These are phyloP conservation scores for Donacobius atricapilla DNA, from an alignment of 2,113 vertebrate genomes.

Conservation along the genomic window DNA sequence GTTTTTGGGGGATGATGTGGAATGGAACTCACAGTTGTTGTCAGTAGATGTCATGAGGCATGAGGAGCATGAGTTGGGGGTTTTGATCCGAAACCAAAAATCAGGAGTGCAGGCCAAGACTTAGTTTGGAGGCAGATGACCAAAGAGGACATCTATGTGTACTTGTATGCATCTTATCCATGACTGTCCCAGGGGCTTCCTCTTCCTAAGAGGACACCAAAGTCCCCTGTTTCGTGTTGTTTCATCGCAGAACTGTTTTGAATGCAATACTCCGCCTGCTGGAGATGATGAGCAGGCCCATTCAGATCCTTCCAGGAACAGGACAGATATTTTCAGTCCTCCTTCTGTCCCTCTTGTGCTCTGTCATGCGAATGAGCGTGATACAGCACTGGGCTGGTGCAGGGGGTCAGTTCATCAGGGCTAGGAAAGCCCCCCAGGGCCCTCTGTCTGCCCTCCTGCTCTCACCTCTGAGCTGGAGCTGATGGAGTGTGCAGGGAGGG, in stretches of 20 bases:
- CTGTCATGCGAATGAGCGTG: background rate
- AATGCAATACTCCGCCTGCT: background rate
- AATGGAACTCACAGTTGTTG: background rate
- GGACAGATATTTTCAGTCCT: background rate
- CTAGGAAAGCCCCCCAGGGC: background rate
- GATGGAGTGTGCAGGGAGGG: background rate
- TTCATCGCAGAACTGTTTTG: background rate
- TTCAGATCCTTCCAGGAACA: background rate
- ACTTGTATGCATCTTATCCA: background rate
- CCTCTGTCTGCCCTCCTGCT: background rate
- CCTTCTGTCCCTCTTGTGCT: background rate
- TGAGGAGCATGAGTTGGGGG: background rate
- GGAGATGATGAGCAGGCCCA: background rate
- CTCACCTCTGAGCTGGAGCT: background rate
- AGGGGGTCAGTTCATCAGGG: background rate
- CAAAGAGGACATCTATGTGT: background rate
- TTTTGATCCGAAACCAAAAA: background rate
- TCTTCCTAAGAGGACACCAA: background rate
- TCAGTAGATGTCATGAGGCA: background rate
- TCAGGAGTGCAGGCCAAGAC: background rate
- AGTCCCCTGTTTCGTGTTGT: background rate
- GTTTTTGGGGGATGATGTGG: background rate
- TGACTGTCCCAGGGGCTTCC: background rate
- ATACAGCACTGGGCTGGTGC: fast-evolving
- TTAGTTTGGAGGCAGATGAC: background rate